These are phyloP conservation scores for Anthopleura xanthogrammica DNA, from an alignment of 92 coral and sea anemone species.

Conservation along the genomic window DNA sequence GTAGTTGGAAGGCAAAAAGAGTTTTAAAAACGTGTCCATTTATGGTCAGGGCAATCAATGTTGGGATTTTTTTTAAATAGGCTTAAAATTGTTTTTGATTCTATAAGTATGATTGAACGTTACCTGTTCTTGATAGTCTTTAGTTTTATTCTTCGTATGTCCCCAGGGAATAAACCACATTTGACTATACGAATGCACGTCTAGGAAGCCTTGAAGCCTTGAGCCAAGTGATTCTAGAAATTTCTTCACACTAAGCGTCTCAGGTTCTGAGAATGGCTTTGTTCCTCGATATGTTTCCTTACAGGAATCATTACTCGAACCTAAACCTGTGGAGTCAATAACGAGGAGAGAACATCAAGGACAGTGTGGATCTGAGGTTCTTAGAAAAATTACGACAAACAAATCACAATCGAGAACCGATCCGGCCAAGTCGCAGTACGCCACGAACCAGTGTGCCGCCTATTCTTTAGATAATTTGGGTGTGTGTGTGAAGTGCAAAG, in stretches of 20 bases:
- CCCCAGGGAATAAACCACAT: constrained; percentile 87
- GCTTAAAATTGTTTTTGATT: too few relatives aligned
- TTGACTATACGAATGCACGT: constrained; percentile 81
- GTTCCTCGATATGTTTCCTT: constrained; percentile 67
- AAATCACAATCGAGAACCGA: too few relatives aligned
- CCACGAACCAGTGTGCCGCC: too few relatives aligned
- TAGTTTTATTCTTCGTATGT: constrained; percentile 34
- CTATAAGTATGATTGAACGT: background rate
- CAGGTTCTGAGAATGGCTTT: constrained; percentile 67
- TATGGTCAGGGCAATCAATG: too few relatives aligned
- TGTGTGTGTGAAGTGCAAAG: too few relatives aligned
- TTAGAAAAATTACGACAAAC: too few relatives aligned
- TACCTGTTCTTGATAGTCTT: constrained; percentile 65
- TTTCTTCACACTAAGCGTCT: constrained; percentile 55
- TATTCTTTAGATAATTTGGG: too few relatives aligned
- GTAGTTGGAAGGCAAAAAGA: too few relatives aligned
- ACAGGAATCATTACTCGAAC: constrained; percentile 43
- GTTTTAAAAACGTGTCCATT: too few relatives aligned
- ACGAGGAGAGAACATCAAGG: background rate
- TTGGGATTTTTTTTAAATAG: too few relatives aligned
- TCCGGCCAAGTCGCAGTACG: too few relatives aligned
- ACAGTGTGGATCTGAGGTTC: background rate
- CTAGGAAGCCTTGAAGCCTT: constrained; percentile 54
- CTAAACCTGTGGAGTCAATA: background rate
- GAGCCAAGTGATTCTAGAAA: constrained; percentile 50